phyloP scores from a whole-genome alignment of 2,797 vertebrate genomes.

The Nothura maculosa region DNA sequence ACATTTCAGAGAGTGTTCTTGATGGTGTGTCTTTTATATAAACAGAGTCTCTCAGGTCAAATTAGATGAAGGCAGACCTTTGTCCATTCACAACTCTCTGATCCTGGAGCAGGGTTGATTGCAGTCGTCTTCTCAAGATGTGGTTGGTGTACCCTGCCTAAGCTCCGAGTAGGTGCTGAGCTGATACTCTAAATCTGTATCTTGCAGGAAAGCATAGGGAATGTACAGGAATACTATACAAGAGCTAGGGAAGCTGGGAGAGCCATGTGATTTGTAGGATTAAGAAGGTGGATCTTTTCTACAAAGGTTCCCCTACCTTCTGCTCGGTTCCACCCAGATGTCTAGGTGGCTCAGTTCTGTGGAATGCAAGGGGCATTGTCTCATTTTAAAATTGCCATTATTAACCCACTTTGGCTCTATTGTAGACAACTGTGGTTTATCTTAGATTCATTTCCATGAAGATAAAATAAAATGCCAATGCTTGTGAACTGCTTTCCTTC shows the following conservation, averaged over 20 bases:
- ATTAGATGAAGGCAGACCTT: background rate
- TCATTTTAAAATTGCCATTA: background rate
- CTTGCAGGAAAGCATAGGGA: background rate
- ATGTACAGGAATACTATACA: background rate
- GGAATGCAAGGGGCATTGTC: background rate
- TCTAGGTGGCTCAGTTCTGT: background rate
- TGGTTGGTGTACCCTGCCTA: background rate
- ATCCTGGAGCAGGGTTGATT: background rate
- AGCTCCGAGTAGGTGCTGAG: background rate
- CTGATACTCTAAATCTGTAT: background rate
- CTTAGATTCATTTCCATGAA: background rate
- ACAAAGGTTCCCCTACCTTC: background rate
- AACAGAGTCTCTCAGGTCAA: background rate
- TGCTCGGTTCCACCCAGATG: background rate
- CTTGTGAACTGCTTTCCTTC: background rate
- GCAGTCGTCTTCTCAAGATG: background rate
- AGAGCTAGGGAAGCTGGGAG: background rate
- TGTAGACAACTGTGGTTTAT: background rate
- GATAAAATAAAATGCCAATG: background rate
- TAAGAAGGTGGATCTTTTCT: background rate
- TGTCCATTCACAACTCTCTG: conserved; percentile 16
- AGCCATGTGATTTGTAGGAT: background rate
- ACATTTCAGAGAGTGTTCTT: background rate
- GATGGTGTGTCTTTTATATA: background rate
- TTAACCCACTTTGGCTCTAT: background rate